Evolutionary conservation across 2,113 vertebrate genomes (phyloP).

Genomic region (Motacilla alba): DNA sequence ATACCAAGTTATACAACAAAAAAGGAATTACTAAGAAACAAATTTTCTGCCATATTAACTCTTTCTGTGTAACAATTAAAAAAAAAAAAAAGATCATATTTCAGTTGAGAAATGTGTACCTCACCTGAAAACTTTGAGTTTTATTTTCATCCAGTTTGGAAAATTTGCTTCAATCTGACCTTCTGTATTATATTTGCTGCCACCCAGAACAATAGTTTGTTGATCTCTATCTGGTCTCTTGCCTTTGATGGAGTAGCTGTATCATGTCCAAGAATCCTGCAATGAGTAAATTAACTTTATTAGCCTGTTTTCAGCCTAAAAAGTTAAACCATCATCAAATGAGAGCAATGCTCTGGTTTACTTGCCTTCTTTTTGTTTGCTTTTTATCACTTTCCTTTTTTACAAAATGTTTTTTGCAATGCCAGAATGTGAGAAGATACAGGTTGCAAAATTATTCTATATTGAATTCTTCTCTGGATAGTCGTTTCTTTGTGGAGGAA

Average conservation of each 20-base stretch:
- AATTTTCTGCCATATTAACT: constrained; percentile 4
- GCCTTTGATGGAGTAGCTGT: background rate
- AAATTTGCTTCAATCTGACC: background rate
- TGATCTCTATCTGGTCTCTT: background rate
- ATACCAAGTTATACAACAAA: background rate
- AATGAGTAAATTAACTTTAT: constrained; percentile 27
- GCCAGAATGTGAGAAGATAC: background rate
- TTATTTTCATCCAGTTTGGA: background rate
- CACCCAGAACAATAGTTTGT: background rate
- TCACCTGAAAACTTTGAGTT: background rate
- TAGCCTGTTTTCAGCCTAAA: constrained; percentile 39
- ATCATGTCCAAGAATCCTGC: constrained; percentile 26
- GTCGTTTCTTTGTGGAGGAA: background rate
- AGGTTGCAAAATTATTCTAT: background rate
- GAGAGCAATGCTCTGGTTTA: background rate
- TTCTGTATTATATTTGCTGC: background rate
- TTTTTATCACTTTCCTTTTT: background rate
- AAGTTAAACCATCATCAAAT: background rate
- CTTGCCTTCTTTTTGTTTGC: background rate
- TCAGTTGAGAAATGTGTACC: background rate
- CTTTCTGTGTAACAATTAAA: background rate
- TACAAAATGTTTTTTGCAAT: background rate
- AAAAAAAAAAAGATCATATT: background rate
- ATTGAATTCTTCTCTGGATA: background rate
- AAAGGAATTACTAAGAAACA: background rate